Conservation (phyloP, 2,888 invertebrate species). For the Mimas tiliae region DNA sequence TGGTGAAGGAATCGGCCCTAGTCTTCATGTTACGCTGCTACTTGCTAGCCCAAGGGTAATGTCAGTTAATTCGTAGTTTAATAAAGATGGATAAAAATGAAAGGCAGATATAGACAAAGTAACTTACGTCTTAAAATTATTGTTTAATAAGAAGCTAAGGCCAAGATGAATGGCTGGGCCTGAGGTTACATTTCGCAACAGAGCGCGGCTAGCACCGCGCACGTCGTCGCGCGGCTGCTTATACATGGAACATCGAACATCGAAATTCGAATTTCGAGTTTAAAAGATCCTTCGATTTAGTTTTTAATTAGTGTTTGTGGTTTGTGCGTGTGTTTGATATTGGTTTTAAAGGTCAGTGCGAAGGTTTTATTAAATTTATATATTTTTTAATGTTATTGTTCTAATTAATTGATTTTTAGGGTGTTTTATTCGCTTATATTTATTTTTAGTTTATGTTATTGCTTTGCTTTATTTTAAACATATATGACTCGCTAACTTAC, state of each 20-base stretch:
- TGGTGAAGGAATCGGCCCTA: neutral
- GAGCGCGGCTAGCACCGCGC: slow-evolving; percentile 10
- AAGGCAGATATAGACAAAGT: slow-evolving; percentile 16
- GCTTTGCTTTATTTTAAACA: too few relatives aligned
- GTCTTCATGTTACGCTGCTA: neutral
- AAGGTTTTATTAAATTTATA: neutral
- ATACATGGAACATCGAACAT: slow-evolving; percentile 10
- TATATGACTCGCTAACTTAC: too few relatives aligned
- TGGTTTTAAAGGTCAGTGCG: neutral
- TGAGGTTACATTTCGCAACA: slow-evolving; percentile 28
- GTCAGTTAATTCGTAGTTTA: neutral
- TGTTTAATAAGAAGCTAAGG: slow-evolving; percentile 13
- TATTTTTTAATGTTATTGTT: neutral
- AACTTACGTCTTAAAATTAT: slow-evolving; percentile 16
- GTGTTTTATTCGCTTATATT: neutral
- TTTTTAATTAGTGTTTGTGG: neutral
- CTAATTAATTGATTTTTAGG: neutral
- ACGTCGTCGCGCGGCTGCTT: slow-evolving; percentile 16
- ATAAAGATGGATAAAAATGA: slow-evolving; percentile 16
- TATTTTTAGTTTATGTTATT: neutral
- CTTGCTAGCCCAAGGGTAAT: neutral
- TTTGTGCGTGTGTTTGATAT: slow-evolving; percentile 7
- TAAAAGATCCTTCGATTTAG: neutral
- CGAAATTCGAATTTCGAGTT: neutral
- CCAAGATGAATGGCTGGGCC: slow-evolving; percentile 27